Conservation (phyloP, 2,888 invertebrate species). For the Iselma pallidipennis region DNA sequence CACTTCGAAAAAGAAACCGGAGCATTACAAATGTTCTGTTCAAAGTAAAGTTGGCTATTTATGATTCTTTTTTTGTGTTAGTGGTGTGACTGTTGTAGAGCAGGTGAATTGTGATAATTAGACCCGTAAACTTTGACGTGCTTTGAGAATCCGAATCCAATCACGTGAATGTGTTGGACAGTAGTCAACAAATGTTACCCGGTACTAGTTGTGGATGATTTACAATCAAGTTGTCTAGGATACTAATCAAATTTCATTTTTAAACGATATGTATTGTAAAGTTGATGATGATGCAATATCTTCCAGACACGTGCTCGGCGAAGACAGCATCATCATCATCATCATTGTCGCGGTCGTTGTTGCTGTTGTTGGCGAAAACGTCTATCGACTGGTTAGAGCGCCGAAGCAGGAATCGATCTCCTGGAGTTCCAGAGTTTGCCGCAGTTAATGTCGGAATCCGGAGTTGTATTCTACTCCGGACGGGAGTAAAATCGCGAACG, state of each 20-base stretch:
- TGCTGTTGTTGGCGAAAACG: slow-evolving; percentile 28
- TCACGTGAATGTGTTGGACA: too few relatives aligned
- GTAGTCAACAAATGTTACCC: too few relatives aligned
- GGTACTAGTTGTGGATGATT: too few relatives aligned
- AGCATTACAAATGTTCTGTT: not conserved
- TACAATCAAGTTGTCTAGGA: too few relatives aligned
- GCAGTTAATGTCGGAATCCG: slow-evolving; percentile 40
- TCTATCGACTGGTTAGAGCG: slow-evolving; percentile 29
- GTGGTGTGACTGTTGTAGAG: too few relatives aligned
- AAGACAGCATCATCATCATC: slow-evolving; percentile 24
- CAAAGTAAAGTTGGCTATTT: not conserved
- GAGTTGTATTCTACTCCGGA: slow-evolving; percentile 41
- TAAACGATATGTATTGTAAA: slow-evolving; percentile 1
- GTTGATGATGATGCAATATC: slow-evolving; percentile 1
- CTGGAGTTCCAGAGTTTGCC: slow-evolving; percentile 35
- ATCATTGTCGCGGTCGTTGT: slow-evolving; percentile 30
- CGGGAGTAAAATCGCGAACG: slow-evolving; percentile 8
- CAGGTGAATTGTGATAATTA: too few relatives aligned
- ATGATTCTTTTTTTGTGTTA: too few relatives aligned
- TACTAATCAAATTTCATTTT: too few relatives aligned
- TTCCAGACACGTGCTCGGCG: not conserved
- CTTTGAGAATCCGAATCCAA: too few relatives aligned
- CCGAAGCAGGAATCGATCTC: slow-evolving; percentile 45
- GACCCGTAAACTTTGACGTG: too few relatives aligned
- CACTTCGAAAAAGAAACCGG: not conserved